Conservation (phyloP, 2,113 vertebrate genomes). For the Perca fluviatilis region DNA sequence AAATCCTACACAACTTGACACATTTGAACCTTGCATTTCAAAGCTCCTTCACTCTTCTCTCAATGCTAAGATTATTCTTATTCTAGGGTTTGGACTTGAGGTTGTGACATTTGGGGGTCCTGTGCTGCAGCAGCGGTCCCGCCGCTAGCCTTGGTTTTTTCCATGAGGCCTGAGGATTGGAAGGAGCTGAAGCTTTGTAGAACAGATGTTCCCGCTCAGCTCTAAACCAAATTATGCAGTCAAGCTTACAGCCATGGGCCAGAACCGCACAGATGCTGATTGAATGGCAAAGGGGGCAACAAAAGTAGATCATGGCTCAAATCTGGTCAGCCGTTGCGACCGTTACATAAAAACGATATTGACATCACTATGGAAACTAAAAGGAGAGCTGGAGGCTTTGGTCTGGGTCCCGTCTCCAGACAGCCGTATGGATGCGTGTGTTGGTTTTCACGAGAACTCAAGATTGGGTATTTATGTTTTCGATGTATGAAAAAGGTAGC, state of each 20-base stretch:
- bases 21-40: constrained; percentile 25
- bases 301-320: constrained; percentile 74
- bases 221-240: constrained; percentile 78
- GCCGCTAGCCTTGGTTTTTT: constrained; percentile 51
- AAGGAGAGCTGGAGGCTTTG: constrained; percentile 64
- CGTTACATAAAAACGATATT: constrained; percentile 70
- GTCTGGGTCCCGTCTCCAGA: constrained; percentile 22
- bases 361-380: constrained; percentile 78
- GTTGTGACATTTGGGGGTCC: constrained; percentile 36
- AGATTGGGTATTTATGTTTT: constrained; percentile 29
- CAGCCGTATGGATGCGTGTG: constrained; percentile 8
- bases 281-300: constrained; percentile 69
- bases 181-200: constrained; percentile 71
- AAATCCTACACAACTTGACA: constrained; percentile 24
- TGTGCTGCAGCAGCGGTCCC: constrained; percentile 13
- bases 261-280: constrained; percentile 70
- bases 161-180: constrained; percentile 57
- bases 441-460: constrained; percentile 40
- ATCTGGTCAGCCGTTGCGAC: constrained; percentile 76
- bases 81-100: neutral
- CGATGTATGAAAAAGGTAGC: constrained; percentile 4
- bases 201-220: constrained; percentile 82
- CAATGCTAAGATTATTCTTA: constrained; percentile 5
- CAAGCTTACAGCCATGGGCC: constrained; percentile 61
- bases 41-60: constrained; percentile 31